Evolutionary conservation across 2,888 invertebrate species (phyloP).

Genomic region (Ligdia adustata): DNA sequence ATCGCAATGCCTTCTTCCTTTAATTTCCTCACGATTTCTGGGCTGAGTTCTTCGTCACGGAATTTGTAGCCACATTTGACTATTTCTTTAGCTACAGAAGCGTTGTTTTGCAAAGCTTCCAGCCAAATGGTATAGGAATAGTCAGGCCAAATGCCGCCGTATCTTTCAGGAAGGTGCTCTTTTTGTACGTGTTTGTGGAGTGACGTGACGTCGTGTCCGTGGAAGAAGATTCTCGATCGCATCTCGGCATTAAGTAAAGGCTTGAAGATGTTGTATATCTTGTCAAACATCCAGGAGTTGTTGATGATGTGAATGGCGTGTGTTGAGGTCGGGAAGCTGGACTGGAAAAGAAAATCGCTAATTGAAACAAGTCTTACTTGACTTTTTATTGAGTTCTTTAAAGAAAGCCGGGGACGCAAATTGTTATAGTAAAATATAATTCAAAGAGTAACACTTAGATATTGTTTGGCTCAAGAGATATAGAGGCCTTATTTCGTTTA

Average conservation of each 20-base stretch:
- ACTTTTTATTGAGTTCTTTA: no score
- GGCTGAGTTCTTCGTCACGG: slow-evolving; percentile 65
- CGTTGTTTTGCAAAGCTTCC: slow-evolving; percentile 83
- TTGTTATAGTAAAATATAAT: no score
- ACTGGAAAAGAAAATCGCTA: slow-evolving; percentile 66
- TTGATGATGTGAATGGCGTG: slow-evolving; percentile 91
- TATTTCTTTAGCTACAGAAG: slow-evolving; percentile 85
- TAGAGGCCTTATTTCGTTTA: no score
- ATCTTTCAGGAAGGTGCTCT: slow-evolving; percentile 87
- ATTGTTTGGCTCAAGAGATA: no score
- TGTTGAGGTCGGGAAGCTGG: slow-evolving; percentile 89
- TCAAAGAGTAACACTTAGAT: no score
- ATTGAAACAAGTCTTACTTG: no score
- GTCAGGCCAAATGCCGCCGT: slow-evolving; percentile 88
- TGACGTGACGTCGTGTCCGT: slow-evolving; percentile 88
- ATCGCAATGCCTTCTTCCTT: slow-evolving; percentile 63
- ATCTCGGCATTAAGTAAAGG: slow-evolving; percentile 88
- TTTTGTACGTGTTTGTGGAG: slow-evolving; percentile 89
- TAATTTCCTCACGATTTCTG: slow-evolving; percentile 63
- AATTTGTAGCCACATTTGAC: slow-evolving; percentile 86
- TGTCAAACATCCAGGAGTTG: slow-evolving; percentile 92
- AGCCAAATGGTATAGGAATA: slow-evolving; percentile 90
- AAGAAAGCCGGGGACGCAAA: no score
- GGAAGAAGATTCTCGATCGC: slow-evolving; percentile 87
- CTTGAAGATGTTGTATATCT: slow-evolving; percentile 90